phyloP scores from a whole-genome alignment of 2,888 invertebrate genomes.

The Standfussiana lucernea region DNA sequence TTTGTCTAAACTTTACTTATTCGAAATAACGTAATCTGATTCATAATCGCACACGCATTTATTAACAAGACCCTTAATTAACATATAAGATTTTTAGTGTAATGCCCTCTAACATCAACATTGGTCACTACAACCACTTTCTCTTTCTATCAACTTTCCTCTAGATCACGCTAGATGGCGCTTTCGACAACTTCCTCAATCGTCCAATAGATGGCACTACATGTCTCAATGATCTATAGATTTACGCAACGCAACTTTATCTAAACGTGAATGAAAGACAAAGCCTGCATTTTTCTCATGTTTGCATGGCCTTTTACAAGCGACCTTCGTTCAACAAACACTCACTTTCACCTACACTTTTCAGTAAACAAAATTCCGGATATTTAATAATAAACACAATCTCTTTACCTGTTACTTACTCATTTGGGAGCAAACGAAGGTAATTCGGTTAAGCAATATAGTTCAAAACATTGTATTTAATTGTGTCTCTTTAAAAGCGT shows the following conservation, averaged over 20 bases:
- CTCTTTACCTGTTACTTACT: slow-evolving; percentile 80
- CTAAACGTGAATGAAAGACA: slow-evolving; percentile 68
- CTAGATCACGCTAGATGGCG: slow-evolving; percentile 59
- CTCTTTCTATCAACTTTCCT: slow-evolving; percentile 33
- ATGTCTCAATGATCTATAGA: slow-evolving; percentile 32
- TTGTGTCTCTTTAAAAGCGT: slow-evolving; percentile 17
- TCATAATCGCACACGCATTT: neutral
- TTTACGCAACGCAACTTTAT: slow-evolving; percentile 43
- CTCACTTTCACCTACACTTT: slow-evolving; percentile 83
- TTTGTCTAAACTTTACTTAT: neutral
- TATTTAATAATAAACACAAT: slow-evolving; percentile 78
- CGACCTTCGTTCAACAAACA: slow-evolving; percentile 79
- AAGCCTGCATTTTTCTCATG: slow-evolving; percentile 63
- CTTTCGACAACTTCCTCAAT: neutral
- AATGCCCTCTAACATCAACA: slow-evolving; percentile 71
- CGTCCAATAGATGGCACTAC: slow-evolving; percentile 77
- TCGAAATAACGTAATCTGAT: no score
- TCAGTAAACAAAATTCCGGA: slow-evolving; percentile 84
- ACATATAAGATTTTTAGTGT: neutral
- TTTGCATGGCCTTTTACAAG: slow-evolving; percentile 74
- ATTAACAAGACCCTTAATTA: neutral
- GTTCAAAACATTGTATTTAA: slow-evolving; percentile 54
- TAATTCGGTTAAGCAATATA: slow-evolving; percentile 75
- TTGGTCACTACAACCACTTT: slow-evolving; percentile 37
- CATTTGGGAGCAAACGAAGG: slow-evolving; percentile 80